Conservation (phyloP, 2,113 vertebrate species). For the Tupaia tana region DNA sequence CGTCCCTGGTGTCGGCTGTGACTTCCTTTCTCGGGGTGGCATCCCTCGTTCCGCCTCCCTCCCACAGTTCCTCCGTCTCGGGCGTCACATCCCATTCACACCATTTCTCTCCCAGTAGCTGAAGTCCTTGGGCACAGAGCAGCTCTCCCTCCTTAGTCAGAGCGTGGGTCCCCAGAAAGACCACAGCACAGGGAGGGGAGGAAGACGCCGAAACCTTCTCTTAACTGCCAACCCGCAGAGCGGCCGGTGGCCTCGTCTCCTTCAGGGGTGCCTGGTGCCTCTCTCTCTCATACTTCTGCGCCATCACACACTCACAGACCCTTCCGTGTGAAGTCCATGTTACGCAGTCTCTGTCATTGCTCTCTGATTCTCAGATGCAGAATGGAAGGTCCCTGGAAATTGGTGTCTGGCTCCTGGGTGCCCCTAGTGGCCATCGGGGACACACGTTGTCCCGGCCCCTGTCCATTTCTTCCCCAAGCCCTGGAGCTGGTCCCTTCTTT, state of each 20-base stretch:
- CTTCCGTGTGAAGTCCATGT: not conserved
- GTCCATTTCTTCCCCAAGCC: not conserved
- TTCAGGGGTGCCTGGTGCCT: not conserved
- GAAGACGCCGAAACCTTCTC: not conserved
- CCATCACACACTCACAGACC: not conserved
- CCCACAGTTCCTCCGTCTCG: too few relatives aligned
- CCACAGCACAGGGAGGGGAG: not conserved
- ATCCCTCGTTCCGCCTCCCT: too few relatives aligned
- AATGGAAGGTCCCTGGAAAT: not conserved
- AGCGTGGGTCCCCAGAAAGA: not conserved
- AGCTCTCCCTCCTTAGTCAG: not conserved
- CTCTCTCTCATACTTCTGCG: not conserved
- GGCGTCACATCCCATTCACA: rapidly evolving
- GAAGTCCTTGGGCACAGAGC: not conserved
- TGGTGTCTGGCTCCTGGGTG: not conserved
- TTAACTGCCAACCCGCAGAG: not conserved
- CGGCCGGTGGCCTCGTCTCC: not conserved
- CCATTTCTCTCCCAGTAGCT: not conserved
- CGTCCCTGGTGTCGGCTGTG: too few relatives aligned
- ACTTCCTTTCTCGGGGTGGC: too few relatives aligned
- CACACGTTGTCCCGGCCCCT: rapidly evolving
- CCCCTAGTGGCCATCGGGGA: not conserved
- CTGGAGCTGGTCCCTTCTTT: not conserved
- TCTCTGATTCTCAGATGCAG: not conserved
- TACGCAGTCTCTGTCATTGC: too few relatives aligned